Percentiles rank a stretch among this genome's conserved stretches.
Conservation (phyloP, 1,140 invertebrate species). For the Drosophila takahashii region DNA sequence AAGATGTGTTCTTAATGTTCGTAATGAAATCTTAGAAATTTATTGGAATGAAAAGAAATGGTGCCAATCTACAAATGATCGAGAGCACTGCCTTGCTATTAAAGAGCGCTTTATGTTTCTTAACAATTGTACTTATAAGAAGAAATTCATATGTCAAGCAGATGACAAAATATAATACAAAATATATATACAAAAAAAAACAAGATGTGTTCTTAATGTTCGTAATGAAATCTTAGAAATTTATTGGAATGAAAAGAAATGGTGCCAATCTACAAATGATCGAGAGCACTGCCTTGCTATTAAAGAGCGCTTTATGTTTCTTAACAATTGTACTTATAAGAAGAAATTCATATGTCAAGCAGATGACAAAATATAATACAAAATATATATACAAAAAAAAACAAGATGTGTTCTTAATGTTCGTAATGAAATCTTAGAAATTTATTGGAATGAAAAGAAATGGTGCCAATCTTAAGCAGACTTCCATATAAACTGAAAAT, state of each 20-base stretch:
- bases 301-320: not conserved
- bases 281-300: not conserved
- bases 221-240: too few species aligned
- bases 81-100: not conserved
- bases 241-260: too few species aligned
- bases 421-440: too few species aligned
- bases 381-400: not conserved
- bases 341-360: not conserved
- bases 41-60: too few species aligned
- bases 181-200: not conserved
- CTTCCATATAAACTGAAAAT: not conserved
- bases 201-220: too few species aligned
- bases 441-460: too few species aligned
- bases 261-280: not conserved
- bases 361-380: not conserved
- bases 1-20: too few species aligned
- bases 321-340: not conserved
- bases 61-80: not conserved
- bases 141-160: not conserved
- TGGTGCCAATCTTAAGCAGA: too few species aligned
- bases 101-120: not conserved
- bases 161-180: not conserved
- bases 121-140: not conserved
- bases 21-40: too few species aligned
- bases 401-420: too few species aligned